phyloP scores from a whole-genome alignment of 1,140 invertebrate species.

The Drosophila erecta region DNA sequence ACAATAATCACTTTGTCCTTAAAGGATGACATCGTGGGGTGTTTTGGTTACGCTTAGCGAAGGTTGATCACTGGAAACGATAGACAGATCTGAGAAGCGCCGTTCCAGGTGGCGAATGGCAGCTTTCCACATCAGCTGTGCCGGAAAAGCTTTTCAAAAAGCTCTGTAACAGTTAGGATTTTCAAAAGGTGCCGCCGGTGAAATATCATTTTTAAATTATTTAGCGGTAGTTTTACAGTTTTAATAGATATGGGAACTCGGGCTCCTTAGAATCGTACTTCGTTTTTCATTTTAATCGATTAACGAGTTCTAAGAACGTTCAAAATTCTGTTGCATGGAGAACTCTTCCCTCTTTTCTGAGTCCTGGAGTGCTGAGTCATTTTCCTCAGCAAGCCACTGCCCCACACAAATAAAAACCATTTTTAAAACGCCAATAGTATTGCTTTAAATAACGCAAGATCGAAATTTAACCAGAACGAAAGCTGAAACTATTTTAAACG shows the following conservation, averaged over 20 bases:
- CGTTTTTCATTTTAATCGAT: no score
- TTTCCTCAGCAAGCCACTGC: no score
- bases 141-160: slow-evolving; percentile 13
- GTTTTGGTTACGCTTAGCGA: slow-evolving; percentile 3
- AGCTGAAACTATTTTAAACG: background rate
- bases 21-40: slow-evolving; percentile 85
- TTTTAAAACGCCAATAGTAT: background rate
- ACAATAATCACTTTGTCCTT: slow-evolving; percentile 89
- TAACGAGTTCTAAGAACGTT: no score
- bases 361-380: no score
- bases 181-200: no score
- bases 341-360: no score
- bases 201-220: no score
- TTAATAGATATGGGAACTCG: no score
- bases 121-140: slow-evolving; percentile 46
- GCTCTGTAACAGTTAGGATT: no score
- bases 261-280: no score
- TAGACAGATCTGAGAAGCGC: background rate
- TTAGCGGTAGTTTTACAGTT: no score
- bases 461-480: background rate
- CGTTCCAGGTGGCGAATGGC: slow-evolving; percentile 25
- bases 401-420: background rate
- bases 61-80: background rate
- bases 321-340: no score
- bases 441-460: background rate